phyloP scores from a whole-genome alignment of 2,113 vertebrate species.

The Eublepharis macularius region DNA sequence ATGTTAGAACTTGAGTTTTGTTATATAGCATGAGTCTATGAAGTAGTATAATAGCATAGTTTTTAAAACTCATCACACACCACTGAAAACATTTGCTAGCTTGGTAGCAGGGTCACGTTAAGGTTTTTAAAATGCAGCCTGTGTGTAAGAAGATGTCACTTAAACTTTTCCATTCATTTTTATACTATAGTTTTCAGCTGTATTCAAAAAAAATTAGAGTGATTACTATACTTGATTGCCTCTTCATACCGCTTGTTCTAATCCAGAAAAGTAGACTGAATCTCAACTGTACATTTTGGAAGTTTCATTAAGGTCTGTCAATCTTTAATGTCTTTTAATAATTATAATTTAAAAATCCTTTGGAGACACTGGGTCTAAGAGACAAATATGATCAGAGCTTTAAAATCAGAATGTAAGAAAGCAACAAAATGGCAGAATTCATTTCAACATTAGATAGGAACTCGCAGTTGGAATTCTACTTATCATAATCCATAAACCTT shows the following conservation, averaged over 20 bases:
- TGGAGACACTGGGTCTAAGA: background rate
- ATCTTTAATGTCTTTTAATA: background rate
- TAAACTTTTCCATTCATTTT: background rate
- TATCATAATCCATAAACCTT: too few relatives aligned
- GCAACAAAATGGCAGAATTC: too few relatives aligned
- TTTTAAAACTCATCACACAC: background rate
- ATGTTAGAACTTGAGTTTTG: background rate
- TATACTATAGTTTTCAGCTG: background rate
- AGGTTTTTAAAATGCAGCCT: background rate
- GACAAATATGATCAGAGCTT: background rate
- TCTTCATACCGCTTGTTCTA: background rate
- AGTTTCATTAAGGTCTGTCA: background rate
- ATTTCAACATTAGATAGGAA: too few relatives aligned
- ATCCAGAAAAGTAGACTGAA: background rate
- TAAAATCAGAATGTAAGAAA: background rate
- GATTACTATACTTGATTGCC: constrained; percentile 2
- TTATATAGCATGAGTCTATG: background rate
- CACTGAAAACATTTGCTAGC: background rate
- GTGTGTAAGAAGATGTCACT: background rate
- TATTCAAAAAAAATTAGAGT: background rate
- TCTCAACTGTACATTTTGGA: background rate
- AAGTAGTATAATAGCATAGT: background rate
- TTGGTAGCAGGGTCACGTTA: background rate
- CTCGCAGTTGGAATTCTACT: too few relatives aligned
- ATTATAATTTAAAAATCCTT: background rate